Conservation (phyloP, 1,140 invertebrate species). For the Aphaenogaster rudis region DNA sequence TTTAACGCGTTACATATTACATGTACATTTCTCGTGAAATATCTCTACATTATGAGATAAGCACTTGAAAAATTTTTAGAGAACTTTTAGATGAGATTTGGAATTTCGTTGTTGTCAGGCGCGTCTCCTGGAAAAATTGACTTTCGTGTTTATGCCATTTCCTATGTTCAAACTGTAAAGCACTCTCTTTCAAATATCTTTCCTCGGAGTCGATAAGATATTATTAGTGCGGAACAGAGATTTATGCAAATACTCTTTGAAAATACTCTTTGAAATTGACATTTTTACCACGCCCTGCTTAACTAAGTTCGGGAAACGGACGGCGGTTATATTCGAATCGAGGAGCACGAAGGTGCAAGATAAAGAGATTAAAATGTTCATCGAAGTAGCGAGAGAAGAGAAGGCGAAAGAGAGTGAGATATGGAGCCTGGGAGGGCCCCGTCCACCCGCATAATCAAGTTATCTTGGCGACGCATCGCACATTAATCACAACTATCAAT, state of each 20-base stretch:
- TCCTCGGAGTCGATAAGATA: neutral
- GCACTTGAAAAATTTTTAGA: neutral
- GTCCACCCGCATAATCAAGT: conserved; percentile 81
- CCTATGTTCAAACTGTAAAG: neutral
- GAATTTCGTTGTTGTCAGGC: neutral
- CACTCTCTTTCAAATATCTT: neutral
- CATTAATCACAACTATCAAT: conserved; percentile 86
- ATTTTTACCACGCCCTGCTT: neutral
- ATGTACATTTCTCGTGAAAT: neutral
- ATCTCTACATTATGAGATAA: neutral
- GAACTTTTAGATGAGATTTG: neutral
- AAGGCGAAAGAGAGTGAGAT: conserved; percentile 49
- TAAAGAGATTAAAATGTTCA: conserved; percentile 64
- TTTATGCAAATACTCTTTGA: neutral
- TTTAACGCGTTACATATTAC: neutral
- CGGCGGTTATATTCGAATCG: conserved; percentile 37
- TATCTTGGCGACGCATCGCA: conserved; percentile 77
- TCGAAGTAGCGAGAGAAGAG: conserved; percentile 31
- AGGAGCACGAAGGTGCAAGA: conserved; percentile 22
- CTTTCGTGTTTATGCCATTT: neutral
- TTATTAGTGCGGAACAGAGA: neutral
- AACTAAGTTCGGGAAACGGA: neutral
- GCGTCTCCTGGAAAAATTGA: neutral
- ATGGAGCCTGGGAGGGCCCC: conserved; percentile 15
- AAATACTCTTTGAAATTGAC: neutral